phyloP scores from a whole-genome alignment of 2,888 invertebrate genomes.

The Zeuzera pyrina region DNA sequence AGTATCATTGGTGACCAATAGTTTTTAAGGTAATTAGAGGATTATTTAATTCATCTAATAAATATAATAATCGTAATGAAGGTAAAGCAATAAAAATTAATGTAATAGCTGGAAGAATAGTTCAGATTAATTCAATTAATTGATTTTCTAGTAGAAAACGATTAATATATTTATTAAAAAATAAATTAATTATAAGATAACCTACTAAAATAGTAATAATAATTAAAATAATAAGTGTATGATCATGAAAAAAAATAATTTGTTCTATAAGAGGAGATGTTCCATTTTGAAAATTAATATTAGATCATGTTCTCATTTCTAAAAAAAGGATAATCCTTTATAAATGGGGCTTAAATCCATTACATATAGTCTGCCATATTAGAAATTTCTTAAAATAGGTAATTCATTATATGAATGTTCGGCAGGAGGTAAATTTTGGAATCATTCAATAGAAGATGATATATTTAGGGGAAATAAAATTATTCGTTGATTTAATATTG shows the following conservation, averaged over 20 bases:
- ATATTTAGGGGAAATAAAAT: constrained; percentile 61
- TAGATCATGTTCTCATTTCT: constrained; percentile 75
- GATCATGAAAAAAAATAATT: constrained; percentile 77
- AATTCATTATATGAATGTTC: constrained; percentile 75
- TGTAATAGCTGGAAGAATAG: constrained; percentile 73
- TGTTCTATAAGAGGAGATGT: constrained; percentile 77
- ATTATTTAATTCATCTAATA: constrained; percentile 75
- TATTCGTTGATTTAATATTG: constrained; percentile 66
- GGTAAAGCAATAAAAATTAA: constrained; percentile 77
- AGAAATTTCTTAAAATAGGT: constrained; percentile 73
- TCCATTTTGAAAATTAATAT: constrained; percentile 73
- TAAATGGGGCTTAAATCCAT: constrained; percentile 79
- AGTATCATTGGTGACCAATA: constrained; percentile 78
- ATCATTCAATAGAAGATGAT: constrained; percentile 75
- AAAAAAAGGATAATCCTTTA: constrained; percentile 76
- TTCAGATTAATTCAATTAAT: constrained; percentile 78
- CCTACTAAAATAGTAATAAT: constrained; percentile 75
- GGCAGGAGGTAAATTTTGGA: constrained; percentile 68
- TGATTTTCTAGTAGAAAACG: constrained; percentile 73
- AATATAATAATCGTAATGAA: constrained; percentile 73
- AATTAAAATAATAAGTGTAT: constrained; percentile 73
- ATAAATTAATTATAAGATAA: constrained; percentile 69
- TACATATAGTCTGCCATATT: constrained; percentile 73
- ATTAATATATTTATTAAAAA: constrained; percentile 72
- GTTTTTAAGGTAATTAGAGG: constrained; percentile 74